Conservation (phyloP, 2,888 invertebrate species). For the Chirona hameri region DNA sequence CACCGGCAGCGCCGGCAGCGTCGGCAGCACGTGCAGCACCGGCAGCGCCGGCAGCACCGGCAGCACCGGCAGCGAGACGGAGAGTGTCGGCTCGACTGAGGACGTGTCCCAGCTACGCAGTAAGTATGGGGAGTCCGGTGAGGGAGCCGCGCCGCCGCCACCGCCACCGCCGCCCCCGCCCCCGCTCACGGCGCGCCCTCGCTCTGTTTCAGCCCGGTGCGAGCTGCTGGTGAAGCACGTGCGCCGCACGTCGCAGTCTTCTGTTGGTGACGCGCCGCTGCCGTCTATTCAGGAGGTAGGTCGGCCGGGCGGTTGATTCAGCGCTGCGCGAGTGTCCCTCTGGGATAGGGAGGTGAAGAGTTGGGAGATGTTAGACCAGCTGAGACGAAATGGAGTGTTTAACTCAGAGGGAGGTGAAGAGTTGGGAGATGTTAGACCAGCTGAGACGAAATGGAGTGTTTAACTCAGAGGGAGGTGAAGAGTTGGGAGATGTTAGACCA, state of each 20-base stretch:
- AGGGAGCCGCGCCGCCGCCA: conserved; percentile 63
- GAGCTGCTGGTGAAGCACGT: conserved; percentile 24
- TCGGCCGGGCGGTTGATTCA: not conserved
- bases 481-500: too few species aligned
- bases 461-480: too few species aligned
- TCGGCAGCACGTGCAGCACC: conserved; percentile 42
- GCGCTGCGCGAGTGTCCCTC: not conserved
- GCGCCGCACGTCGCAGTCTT: not conserved
- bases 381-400: too few species aligned
- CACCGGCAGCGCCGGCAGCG: not conserved
- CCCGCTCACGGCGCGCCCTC: conserved; percentile 34
- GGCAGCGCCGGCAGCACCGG: conserved; percentile 45
- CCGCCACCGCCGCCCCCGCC: conserved; percentile 45
- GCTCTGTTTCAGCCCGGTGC: not conserved
- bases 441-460: too few species aligned
- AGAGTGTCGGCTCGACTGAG: not conserved
- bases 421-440: too few species aligned
- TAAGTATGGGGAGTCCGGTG: conserved; percentile 63
- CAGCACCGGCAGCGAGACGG: conserved; percentile 42
- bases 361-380: too few species aligned
- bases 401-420: too few species aligned
- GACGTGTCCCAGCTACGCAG: conserved; percentile 53
- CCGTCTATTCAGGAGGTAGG: not conserved
- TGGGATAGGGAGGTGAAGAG: too few species aligned
- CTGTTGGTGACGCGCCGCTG: not conserved